Evolutionary conservation across 2,797 vertebrate species (phyloP).

Genomic region (Muraenolepis orangiensis): DNA sequence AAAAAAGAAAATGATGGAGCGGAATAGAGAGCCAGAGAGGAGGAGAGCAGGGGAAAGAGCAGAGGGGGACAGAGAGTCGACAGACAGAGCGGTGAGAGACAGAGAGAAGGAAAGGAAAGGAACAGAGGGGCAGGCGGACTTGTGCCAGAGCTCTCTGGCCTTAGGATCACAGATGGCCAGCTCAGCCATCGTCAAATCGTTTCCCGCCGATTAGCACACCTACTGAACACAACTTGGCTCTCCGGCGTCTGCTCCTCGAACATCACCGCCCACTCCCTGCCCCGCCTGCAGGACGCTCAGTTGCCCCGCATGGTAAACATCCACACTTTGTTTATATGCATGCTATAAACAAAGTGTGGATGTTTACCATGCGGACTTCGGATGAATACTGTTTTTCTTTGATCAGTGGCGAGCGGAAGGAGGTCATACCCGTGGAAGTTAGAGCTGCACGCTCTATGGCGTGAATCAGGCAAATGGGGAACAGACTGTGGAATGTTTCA

Average conservation of each 20-base stretch:
- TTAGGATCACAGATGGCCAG: constrained; percentile 70
- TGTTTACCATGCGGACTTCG: neutral
- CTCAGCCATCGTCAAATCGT: constrained; percentile 62
- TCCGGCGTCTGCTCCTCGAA: constrained; percentile 59
- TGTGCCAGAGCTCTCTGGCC: constrained; percentile 49
- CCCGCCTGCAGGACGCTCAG: too few species aligned
- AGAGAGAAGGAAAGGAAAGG: neutral
- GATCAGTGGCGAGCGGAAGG: neutral
- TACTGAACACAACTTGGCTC: constrained; percentile 59
- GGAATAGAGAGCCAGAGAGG: neutral
- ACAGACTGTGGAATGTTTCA: neutral
- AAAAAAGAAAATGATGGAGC: neutral
- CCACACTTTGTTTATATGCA: neutral
- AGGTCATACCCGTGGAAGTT: neutral
- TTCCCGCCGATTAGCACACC: constrained; percentile 68
- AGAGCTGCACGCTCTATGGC: too few species aligned
- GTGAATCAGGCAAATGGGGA: neutral
- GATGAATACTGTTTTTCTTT: neutral
- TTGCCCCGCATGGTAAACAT: neutral
- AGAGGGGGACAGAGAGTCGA: neutral
- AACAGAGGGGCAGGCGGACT: constrained; percentile 24
- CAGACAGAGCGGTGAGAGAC: neutral
- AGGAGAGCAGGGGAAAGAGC: neutral
- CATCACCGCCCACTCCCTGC: constrained; percentile 28
- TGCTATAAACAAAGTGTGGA: too few species aligned